A percentile compares a stretch with the other conserved stretches of the same genome.
These are phyloP conservation scores for Microplitis deprimator DNA, from an alignment of 2,888 invertebrate genomes.

Conservation along the genomic window DNA sequence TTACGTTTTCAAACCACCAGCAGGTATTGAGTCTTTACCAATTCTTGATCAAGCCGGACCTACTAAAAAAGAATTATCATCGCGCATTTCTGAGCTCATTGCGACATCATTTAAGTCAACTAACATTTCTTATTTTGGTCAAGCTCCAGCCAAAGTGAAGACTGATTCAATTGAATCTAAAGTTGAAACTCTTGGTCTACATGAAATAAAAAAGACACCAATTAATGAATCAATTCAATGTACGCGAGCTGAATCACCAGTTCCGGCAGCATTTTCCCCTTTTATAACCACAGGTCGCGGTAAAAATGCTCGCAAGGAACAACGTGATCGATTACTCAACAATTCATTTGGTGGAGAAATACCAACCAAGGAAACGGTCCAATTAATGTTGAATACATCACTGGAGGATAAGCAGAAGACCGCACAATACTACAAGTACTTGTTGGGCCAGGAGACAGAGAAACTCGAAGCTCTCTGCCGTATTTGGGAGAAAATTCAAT, in stretches of 20 bases:
- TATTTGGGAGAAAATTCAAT: conserved; percentile 74
- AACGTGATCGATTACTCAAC: conserved; percentile 50
- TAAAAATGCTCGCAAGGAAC: conserved; percentile 76
- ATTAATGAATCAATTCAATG: neutral
- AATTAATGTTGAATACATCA: conserved; percentile 61
- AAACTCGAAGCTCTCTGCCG: conserved; percentile 74
- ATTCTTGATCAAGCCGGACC: conserved; percentile 50
- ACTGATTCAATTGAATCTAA: neutral
- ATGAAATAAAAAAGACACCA: neutral
- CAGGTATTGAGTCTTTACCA: conserved; percentile 54
- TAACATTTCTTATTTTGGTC: no score
- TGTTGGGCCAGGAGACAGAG: conserved; percentile 73
- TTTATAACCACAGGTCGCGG: conserved; percentile 76
- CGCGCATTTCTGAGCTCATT: neutral
- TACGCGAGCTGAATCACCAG: conserved; percentile 25
- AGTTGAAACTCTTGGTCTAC: conserved; percentile 15
- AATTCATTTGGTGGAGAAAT: conserved; percentile 46
- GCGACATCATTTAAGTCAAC: neutral
- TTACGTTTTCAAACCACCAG: conserved; percentile 74
- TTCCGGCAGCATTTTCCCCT: conserved; percentile 67
- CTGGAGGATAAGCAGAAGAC: conserved; percentile 63
- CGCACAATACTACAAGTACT: conserved; percentile 69
- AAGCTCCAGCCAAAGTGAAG: neutral
- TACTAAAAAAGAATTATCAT: neutral
- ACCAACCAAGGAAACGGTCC: conserved; percentile 63